phyloP scores from a whole-genome alignment of 2,113 vertebrate genomes.

The Cynopterus brachyotis region DNA sequence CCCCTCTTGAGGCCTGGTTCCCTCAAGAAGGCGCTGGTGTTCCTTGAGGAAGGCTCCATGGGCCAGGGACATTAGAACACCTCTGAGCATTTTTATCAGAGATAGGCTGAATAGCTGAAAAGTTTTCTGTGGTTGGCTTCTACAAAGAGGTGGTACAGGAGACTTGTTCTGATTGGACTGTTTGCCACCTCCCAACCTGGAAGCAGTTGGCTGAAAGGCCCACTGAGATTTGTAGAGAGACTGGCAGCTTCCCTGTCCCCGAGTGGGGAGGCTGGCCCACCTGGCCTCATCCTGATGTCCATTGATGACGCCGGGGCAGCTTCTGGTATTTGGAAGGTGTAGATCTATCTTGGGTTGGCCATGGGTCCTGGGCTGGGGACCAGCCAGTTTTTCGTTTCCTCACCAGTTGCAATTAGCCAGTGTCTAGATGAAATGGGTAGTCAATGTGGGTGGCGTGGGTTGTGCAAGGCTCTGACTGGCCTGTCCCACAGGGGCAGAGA shows the following conservation, averaged over 20 bases:
- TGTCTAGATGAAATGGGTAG: neutral
- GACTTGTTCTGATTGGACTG: neutral
- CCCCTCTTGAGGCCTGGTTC: neutral
- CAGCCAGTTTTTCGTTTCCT: neutral
- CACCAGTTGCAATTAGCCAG: no score
- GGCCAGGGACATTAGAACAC: neutral
- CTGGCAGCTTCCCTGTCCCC: neutral
- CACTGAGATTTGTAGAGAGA: neutral
- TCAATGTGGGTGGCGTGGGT: neutral
- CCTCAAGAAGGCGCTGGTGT: neutral
- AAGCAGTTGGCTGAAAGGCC: neutral
- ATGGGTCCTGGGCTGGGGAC: neutral
- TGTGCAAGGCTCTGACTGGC: neutral
- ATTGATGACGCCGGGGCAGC: neutral
- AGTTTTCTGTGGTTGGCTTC: neutral
- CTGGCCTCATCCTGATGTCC: neutral
- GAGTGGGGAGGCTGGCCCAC: neutral
- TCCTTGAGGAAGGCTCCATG: neutral
- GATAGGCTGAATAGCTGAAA: neutral
- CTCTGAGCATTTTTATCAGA: neutral
- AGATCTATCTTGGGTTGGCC: neutral
- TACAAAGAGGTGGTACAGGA: neutral
- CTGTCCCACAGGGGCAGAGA: constrained; percentile 90
- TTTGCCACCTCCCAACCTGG: neutral
- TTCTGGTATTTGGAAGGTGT: neutral